Evolutionary conservation across 2,797 vertebrate species (phyloP), one percentile per base, ranked within the genome.

Genomic region (Centroberyx gerrardi): DNA sequence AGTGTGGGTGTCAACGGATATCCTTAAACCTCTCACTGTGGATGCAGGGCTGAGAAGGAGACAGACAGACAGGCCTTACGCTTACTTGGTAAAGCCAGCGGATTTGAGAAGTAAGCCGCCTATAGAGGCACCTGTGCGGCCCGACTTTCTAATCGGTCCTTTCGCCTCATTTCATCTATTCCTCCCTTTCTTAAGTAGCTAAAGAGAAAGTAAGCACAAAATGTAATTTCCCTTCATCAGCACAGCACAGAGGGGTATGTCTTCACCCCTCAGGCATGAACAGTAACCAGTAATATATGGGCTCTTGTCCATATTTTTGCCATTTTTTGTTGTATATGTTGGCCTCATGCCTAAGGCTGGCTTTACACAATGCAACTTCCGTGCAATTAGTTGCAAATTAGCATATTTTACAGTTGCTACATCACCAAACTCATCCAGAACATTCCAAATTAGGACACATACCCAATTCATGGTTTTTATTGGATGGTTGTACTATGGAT

Each of bases 181-280:
- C 27, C 38, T 10, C 49, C 17, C 44, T 36, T 48, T 10, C 60
- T 48, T 44, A 15, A 56, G 63, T 48, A 64, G 67, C 73, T 61
- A 14, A 69, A 63, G 72, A 58, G 27, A 61, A 72, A 86, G 65
- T 53, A 67, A 55, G 33, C 29, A 36, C 6, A 13, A 29, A 10
- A 14, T 10, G 29, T 72, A 59, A 80, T 68, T 72, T 69, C 67
- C 53, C 58, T 60, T 48, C 31, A 10, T 33, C 65, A 68, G 69
- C n/a, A 22, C 49, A 58, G 46, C 29, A 64, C 62, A 52, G 70
- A 52, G 31, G 44, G 62, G 74, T 27, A 73, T 48, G 29, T 74
- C 59, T 72, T 63, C 31, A 28, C 74, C 51, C n/a, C 55, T 6
- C 31, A 33, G 31, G 31, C 31, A 33, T 33, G 31, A 33, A 28